A percentile compares a stretch with the other conserved stretches of the same genome.
phyloP scores from a whole-genome alignment of 2,888 invertebrate genomes.

The Xestia xanthographa region DNA sequence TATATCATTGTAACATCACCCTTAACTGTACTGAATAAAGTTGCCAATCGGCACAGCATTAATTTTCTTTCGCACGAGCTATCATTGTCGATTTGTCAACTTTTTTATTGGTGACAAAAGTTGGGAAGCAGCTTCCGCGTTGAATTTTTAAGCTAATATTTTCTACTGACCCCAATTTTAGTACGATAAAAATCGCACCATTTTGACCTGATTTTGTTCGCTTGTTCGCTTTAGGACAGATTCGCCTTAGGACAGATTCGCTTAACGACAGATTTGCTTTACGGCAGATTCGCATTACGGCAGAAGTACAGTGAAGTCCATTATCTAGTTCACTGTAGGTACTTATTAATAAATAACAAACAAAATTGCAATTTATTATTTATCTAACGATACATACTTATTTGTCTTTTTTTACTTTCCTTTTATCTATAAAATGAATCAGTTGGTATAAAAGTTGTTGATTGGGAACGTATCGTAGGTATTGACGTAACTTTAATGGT shows the following conservation, averaged over 20 bases:
- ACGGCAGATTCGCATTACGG: no score
- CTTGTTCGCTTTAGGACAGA: no score
- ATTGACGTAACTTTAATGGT: no score
- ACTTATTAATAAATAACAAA: no score
- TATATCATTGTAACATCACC: constrained; percentile 19
- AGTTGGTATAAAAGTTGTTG: no score
- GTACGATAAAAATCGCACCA: background rate
- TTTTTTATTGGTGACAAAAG: constrained; percentile 31
- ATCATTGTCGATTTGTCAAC: constrained; percentile 44
- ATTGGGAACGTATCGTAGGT: no score
- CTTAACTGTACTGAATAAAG: constrained; percentile 33
- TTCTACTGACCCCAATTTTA: background rate
- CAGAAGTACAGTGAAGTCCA: no score
- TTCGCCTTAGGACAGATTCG: no score
- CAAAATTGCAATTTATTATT: no score
- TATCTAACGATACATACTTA: no score
- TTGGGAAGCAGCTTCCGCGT: constrained; percentile 16
- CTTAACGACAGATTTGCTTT: no score
- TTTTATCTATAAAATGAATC: background rate
- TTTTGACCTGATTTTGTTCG: background rate
- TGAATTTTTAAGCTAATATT: constrained; percentile 1
- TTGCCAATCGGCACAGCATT: constrained; percentile 10
- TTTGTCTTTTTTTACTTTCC: background rate
- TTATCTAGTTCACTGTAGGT: no score
- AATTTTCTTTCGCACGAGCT: constrained; percentile 19